Evolutionary conservation across 2,797 vertebrate genomes (phyloP), one percentile per base, ranked within the genome.

Genomic region (Helicolenus hilgendorfi): DNA sequence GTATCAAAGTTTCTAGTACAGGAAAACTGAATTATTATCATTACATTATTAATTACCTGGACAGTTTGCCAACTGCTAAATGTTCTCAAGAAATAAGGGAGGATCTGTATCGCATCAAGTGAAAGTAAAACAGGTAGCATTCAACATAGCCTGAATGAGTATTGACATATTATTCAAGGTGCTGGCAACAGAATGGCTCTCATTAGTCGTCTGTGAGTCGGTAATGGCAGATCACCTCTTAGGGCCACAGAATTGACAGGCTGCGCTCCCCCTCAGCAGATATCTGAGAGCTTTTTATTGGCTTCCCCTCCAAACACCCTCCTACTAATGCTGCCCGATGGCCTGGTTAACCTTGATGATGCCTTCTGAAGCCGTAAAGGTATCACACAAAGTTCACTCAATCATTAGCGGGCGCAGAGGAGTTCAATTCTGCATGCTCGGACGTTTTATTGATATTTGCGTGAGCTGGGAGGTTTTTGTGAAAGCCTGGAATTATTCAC

Each of bases 121-220:
- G 20, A 87, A 91, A 83, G 91, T 88, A 84, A 90, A 96, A 92
- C 91, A 94, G 87, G 92, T 94, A 94, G 89, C 88, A 75, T 95
- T 95, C 92, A 91, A 89, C 93, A 74, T 74, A 90, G 86, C 92
- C 94, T 76, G 91, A 96, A 96, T 86, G 80, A 93, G 96, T 98
- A 97, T 96, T 96, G 96, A 97, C 96, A 95, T 96, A 97, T 96
- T 95, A 95, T 96, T 96, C 94, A 95, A 94, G 94, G 96, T 91
- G 91, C 94, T 96, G 93, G 96, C 91, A 97, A 94, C 92, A 95
- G 96, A 98, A 98, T 95, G 94, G 96, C 93, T 94, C 97, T 97
- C 96, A 95, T 97, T 98, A 97, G 97, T 98, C 97, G 97, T 96
- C 94, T 92, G 91, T 94, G 96, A 95, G 95, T 91, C 94, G 41